Evolutionary conservation across 1,140 invertebrate species (phyloP).

Genomic region (Andrena cerasifolii): DNA sequence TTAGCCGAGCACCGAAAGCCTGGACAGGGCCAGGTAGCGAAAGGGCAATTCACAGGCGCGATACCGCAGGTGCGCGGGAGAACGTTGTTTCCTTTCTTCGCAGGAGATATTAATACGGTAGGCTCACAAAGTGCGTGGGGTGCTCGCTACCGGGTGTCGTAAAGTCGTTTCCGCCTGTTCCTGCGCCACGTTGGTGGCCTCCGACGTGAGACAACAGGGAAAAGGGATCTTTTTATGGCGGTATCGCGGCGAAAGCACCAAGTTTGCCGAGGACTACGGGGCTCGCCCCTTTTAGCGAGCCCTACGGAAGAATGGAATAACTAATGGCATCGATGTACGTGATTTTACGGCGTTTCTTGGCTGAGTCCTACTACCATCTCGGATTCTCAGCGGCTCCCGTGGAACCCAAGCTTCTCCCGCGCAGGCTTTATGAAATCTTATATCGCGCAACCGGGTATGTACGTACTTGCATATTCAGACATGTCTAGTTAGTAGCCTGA

Average conservation of each 20-base stretch:
- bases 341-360: slow-evolving; percentile 36
- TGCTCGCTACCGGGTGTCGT: slow-evolving; percentile 68
- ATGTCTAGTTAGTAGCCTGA: no score
- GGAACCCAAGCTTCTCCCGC: no score
- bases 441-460: no score
- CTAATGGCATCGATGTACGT: slow-evolving; percentile 51
- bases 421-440: no score
- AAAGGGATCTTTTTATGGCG: slow-evolving; percentile 58
- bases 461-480: no score
- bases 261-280: slow-evolving; percentile 62
- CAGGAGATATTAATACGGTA: slow-evolving; percentile 66
- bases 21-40: slow-evolving; percentile 50
- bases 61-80: slow-evolving; percentile 53
- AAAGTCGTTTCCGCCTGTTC: slow-evolving; percentile 67
- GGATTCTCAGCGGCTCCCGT: no score
- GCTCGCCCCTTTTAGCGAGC: slow-evolving; percentile 51
- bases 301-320: slow-evolving; percentile 41
- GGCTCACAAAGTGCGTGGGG: slow-evolving; percentile 53
- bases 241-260: slow-evolving; percentile 32
- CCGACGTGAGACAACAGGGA: slow-evolving; percentile 40
- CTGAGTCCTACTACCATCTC: no score
- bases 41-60: slow-evolving; percentile 60
- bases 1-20: slow-evolving; percentile 13
- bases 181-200: slow-evolving; percentile 63
- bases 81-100: slow-evolving; percentile 44